Conservation (phyloP, 2,113 vertebrate species). For the Semnornis frantzii region DNA sequence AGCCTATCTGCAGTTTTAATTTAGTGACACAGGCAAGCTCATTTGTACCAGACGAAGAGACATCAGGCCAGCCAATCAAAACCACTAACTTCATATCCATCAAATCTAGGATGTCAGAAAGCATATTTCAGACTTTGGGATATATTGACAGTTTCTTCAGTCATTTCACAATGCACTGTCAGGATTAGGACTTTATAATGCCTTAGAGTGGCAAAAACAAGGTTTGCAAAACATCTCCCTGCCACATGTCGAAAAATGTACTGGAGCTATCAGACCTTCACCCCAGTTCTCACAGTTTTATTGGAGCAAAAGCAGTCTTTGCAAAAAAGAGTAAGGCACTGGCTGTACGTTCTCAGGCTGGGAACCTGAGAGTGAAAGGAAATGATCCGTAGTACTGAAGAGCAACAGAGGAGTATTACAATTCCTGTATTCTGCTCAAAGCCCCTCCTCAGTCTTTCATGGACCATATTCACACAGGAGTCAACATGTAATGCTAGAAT, state of each 20-base stretch:
- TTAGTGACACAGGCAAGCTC: background rate
- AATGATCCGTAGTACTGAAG: background rate
- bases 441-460: background rate
- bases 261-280: background rate
- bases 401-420: background rate
- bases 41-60: background rate
- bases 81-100: background rate
- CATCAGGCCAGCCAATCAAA: background rate
- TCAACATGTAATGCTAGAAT: background rate
- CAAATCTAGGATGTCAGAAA: background rate
- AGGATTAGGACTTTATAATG: background rate
- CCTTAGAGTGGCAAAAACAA: background rate
- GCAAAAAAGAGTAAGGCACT: background rate
- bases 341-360: background rate
- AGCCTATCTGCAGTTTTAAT: background rate
- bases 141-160: background rate
- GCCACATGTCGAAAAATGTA: background rate
- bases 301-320: background rate
- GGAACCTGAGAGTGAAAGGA: background rate
- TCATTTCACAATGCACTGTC: background rate
- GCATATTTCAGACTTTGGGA: background rate
- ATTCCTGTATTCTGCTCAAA: background rate
- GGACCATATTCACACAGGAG: background rate
- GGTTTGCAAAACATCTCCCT: background rate
- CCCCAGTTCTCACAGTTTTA: background rate